These are phyloP conservation scores for Variabilichromis moorii DNA, from an alignment of 2,113 vertebrate genomes.

Conservation along the genomic window DNA sequence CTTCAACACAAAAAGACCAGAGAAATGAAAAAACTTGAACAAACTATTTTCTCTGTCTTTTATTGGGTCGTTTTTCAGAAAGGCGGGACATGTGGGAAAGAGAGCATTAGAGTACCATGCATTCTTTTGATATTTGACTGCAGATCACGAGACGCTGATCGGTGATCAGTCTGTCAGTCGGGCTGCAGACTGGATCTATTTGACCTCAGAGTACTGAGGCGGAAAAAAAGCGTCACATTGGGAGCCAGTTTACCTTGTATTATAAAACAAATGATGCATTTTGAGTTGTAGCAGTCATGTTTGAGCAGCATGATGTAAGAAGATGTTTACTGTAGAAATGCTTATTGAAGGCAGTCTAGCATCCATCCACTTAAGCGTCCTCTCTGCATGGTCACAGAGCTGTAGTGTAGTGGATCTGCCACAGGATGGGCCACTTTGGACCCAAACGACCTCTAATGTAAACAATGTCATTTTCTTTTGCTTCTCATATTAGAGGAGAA, in stretches of 20 bases:
- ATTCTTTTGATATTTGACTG: background rate
- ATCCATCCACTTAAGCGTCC: background rate
- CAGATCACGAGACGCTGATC: background rate
- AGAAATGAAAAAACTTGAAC: background rate
- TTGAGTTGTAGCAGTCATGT: background rate
- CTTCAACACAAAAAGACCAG: rapidly evolving
- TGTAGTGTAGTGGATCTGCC: background rate
- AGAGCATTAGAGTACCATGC: background rate
- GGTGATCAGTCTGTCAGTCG: background rate
- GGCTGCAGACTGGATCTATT: background rate
- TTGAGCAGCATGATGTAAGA: background rate
- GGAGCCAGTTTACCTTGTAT: background rate
- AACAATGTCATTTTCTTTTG: background rate
- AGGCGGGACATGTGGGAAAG: background rate
- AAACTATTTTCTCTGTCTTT: background rate
- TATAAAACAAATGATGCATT: background rate
- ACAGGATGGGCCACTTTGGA: background rate
- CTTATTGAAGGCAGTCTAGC: background rate
- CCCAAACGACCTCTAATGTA: background rate
- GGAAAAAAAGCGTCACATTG: background rate
- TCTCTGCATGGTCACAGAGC: background rate
- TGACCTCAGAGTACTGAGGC: background rate
- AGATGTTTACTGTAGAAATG: background rate
- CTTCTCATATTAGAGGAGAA: background rate
- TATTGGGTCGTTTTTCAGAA: background rate